Conservation (phyloP, 2,113 vertebrate species). For the Etheostoma spectabile region DNA sequence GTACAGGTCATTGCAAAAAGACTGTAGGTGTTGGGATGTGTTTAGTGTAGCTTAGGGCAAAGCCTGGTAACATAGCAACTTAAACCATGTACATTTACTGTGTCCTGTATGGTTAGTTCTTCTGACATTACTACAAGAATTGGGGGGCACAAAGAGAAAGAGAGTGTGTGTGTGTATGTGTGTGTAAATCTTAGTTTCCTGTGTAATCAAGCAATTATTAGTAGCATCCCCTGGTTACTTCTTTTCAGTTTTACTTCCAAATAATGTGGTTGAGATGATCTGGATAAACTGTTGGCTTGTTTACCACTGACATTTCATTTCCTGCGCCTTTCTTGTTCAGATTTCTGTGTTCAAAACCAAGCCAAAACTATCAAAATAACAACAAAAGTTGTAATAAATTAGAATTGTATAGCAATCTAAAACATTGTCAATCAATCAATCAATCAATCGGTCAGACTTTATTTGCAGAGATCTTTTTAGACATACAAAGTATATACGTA, state of each 20-base stretch:
- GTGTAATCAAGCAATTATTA: not conserved
- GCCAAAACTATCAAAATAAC: not conserved
- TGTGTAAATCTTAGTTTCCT: too few species aligned
- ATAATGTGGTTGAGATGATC: not conserved
- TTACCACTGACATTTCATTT: not conserved
- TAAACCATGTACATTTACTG: too few species aligned
- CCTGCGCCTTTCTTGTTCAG: not conserved
- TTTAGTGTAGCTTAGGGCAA: not conserved
- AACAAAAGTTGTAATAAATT: not conserved
- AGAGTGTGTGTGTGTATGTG: too few species aligned
- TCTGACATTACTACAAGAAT: too few species aligned
- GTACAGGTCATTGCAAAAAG: not conserved
- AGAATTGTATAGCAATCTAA: not conserved
- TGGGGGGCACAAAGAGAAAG: too few species aligned
- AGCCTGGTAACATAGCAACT: not conserved
- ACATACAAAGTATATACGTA: too few species aligned
- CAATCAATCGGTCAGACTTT: too few species aligned
- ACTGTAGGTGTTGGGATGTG: not conserved
- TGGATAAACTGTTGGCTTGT: not conserved
- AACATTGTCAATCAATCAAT: not conserved
- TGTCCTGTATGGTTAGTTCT: too few species aligned
- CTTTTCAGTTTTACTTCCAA: not conserved
- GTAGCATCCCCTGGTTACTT: not conserved
- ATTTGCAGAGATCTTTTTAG: too few species aligned
- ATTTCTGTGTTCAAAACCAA: not conserved